Evolutionary conservation across 2,113 vertebrate species (phyloP).

Genomic region (Indri indri): DNA sequence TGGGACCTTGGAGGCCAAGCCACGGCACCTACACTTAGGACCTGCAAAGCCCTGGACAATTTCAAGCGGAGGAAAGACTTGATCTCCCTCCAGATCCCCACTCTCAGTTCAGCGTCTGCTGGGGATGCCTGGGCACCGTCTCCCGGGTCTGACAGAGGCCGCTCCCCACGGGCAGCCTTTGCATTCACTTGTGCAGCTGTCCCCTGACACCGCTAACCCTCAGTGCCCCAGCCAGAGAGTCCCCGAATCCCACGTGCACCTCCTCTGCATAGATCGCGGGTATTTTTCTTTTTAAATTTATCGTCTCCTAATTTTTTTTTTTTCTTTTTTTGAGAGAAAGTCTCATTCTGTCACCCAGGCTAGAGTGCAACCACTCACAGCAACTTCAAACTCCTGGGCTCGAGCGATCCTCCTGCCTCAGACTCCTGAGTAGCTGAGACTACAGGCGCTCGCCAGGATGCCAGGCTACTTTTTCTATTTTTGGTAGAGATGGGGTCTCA

Average conservation of each 20-base stretch:
- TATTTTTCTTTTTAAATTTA: not conserved
- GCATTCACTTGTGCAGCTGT: not conserved
- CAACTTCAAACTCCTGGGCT: too few species aligned
- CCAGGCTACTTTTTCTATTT: too few species aligned
- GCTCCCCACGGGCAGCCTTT: not conserved
- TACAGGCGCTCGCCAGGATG: too few species aligned
- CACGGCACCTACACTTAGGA: not conserved
- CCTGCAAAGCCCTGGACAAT: not conserved
- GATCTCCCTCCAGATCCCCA: not conserved
- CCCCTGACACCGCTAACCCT: accelerated
- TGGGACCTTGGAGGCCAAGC: not conserved
- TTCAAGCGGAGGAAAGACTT: not conserved
- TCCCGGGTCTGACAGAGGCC: not conserved
- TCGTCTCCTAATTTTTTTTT: not conserved
- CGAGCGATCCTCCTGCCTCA: too few species aligned
- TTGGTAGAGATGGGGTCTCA: too few species aligned
- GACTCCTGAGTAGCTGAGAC: too few species aligned
- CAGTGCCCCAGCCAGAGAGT: not conserved
- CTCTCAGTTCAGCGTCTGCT: not conserved
- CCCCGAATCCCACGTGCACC: not conserved
- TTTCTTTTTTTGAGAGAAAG: too few species aligned
- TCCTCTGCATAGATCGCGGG: not conserved
- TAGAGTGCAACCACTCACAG: too few species aligned
- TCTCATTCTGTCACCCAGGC: too few species aligned
- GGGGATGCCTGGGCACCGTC: not conserved